Evolutionary conservation across 2,888 invertebrate species (phyloP).

Genomic region (Lutraria lutraria): DNA sequence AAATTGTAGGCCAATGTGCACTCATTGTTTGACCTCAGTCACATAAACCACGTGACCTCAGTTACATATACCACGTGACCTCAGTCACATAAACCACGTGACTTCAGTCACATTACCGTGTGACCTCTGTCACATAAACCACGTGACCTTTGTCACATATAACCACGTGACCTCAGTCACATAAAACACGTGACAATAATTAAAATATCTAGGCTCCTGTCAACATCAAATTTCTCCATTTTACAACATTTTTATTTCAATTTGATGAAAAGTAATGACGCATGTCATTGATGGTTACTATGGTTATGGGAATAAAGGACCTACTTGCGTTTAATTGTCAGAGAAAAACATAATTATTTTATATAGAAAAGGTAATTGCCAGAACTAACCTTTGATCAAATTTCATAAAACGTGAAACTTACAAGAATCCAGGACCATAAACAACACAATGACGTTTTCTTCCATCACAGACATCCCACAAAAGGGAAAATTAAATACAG

Average conservation of each 20-base stretch:
- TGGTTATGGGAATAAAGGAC: not conserved
- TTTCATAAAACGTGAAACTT: not conserved
- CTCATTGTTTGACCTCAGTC: no score
- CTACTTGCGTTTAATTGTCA: not conserved
- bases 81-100: no score
- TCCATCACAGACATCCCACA: not conserved
- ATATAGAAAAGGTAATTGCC: not conserved
- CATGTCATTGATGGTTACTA: not conserved
- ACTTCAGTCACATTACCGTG: no score
- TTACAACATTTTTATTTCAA: not conserved
- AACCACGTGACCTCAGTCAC: no score
- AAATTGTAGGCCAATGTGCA: no score
- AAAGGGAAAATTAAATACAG: not conserved
- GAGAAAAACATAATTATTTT: not conserved
- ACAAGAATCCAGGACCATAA: not conserved
- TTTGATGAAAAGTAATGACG: not conserved
- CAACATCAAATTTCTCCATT: not conserved
- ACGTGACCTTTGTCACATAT: no score
- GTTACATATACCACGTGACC: no score
- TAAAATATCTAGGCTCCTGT: not conserved
- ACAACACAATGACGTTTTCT: not conserved
- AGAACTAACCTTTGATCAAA: slow-evolving; percentile 14
- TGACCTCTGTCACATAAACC: no score
- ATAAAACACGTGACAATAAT: no score
- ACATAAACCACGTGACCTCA: no score